Conservation (phyloP, 1,140 invertebrate genomes). For the Zophobas morio region DNA sequence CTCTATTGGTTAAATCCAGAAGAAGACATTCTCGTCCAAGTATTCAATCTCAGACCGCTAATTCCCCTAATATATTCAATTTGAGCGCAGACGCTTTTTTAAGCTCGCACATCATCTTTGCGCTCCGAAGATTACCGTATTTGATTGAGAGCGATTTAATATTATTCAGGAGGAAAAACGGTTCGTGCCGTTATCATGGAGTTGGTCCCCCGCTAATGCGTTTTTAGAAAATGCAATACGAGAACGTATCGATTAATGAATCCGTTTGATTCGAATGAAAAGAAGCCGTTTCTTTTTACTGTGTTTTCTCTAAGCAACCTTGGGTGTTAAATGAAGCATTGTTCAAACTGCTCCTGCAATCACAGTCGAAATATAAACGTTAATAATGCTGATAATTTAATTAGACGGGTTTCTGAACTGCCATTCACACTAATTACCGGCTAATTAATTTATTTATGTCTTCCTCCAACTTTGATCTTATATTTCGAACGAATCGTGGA, state of each 20-base stretch:
- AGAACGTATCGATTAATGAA: not conserved
- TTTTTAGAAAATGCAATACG: not conserved
- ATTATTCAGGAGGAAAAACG: not conserved
- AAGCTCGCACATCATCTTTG: not conserved
- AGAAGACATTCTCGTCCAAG: too few species aligned
- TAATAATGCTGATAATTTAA: not conserved
- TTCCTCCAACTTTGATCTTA: conserved; percentile 8
- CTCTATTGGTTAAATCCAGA: not conserved
- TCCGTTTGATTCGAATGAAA: not conserved
- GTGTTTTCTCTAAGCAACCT: too few species aligned
- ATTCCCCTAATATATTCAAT: not conserved
- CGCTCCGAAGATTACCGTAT: not conserved
- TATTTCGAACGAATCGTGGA: not conserved
- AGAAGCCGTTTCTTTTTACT: not conserved
- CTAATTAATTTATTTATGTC: conserved; percentile 21
- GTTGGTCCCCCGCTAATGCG: not conserved
- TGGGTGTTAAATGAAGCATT: not conserved
- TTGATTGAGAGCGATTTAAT: conserved; percentile 13
- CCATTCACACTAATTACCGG: conserved; percentile 1
- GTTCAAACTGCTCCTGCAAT: not conserved
- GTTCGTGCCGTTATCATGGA: conserved; percentile 6
- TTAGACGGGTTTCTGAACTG: not conserved
- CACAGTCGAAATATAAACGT: not conserved
- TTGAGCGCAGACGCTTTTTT: conserved; percentile 9
- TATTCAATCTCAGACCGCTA: not conserved